Evolutionary conservation across 2,113 vertebrate species (phyloP), one percentile per base, ranked within the genome.

Genomic region (Cavia aperea): DNA sequence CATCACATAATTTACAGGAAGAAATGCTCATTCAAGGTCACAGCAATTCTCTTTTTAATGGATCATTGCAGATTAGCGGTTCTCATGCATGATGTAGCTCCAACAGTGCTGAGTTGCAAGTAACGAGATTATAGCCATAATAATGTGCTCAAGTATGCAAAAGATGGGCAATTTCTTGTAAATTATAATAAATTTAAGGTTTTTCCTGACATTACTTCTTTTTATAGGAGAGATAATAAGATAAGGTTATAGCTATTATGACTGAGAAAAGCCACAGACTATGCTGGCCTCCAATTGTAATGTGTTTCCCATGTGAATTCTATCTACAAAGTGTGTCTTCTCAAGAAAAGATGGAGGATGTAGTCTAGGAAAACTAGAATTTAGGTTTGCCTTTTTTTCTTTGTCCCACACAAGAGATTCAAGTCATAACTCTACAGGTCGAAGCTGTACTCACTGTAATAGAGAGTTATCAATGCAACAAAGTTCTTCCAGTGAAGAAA

Each of bases 1-100:
- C 70, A 66, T 78, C 16, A 87, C 81, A 63, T 86, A 88, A 78
- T 95, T 93, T 94, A 89, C 86, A 92, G 77, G 91, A 92, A 93
- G 86, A 94, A 86, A 92, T 72, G 65, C 46, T 88, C n/a, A n/a
- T 51, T 54, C 49, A 90, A 82, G 89, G 83, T 62, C 75, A 56
- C 19, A 26, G 43, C 33, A 49, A 93, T 87, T 93, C 75, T 70
- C 81, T 89, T 86, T 75, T 89, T 54, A 96, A 91, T 62, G 75
- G 87, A 68, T 81, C 86, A 73, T 49, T 86, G 24, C 77, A 58
- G 83, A 78, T 16, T 7, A 72, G 84, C 63, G 75, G 77, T 81
- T 66, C 68, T 92, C 29, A 18, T 0, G 49, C 16, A 8, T 11
- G 51, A 16, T 33, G 54, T 13, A 33, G 65, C 72, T 93, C 62